A percentile compares a stretch with the other conserved stretches of the same genome.
These are phyloP conservation scores for Okapia johnstoni DNA, from an alignment of 2,113 vertebrate genomes.

Conservation along the genomic window DNA sequence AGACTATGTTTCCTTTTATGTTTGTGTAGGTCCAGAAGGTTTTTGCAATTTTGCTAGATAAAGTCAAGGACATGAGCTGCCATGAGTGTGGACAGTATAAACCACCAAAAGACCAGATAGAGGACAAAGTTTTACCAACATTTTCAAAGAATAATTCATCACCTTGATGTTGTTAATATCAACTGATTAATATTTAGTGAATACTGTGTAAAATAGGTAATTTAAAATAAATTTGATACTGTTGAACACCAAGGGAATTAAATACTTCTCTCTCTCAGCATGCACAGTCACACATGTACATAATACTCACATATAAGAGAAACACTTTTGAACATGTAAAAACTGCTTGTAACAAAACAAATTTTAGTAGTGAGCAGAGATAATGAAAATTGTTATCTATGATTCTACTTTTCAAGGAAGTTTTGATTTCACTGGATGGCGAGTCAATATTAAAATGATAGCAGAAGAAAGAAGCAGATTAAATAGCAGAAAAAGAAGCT, in stretches of 20 bases:
- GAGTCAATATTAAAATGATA: neutral
- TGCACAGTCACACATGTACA: accelerated
- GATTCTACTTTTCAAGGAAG: neutral
- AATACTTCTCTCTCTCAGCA: neutral
- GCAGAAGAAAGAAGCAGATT: neutral
- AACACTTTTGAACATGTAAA: neutral
- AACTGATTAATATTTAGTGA: neutral
- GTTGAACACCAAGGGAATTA: neutral
- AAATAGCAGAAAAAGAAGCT: neutral
- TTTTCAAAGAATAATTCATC: neutral
- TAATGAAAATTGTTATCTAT: neutral
- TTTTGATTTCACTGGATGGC: neutral
- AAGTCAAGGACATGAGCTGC: neutral
- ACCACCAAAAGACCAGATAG: neutral
- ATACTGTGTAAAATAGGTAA: neutral
- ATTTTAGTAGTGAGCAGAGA: neutral
- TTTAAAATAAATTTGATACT: neutral
- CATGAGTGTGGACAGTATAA: neutral
- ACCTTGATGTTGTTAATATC: neutral
- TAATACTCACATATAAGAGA: neutral
- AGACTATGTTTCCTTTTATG: neutral
- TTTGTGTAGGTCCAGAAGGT: neutral
- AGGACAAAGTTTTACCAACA: neutral
- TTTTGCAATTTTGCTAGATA: neutral
- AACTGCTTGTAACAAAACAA: neutral